A percentile compares a stretch with the other conserved stretches of the same genome.
These are phyloP conservation scores for Anticlea derivata DNA, from an alignment of 2,888 invertebrate genomes.

Conservation along the genomic window DNA sequence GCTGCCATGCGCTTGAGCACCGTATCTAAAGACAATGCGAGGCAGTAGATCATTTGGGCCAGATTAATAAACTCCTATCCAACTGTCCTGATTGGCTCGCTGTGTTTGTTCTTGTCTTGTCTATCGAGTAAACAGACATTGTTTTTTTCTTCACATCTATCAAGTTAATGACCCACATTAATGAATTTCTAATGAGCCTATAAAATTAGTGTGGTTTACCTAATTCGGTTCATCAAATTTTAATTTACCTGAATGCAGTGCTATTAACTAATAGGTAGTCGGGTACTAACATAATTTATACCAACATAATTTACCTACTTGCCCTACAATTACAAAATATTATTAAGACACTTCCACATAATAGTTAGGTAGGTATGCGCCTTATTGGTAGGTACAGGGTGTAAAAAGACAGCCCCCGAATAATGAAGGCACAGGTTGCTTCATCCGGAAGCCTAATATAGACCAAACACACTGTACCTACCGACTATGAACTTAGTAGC, in stretches of 20 bases:
- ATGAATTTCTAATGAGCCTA: conserved; percentile 25
- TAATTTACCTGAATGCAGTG: conserved; percentile 27
- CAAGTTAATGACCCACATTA: conserved; percentile 32
- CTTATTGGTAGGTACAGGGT: no score
- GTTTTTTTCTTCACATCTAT: conserved; percentile 48
- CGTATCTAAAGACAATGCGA: conserved; percentile 68
- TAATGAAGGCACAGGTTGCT: no score
- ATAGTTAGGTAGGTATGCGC: no score
- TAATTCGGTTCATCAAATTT: conserved; percentile 15
- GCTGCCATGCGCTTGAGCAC: conserved; percentile 56
- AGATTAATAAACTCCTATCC: conserved; percentile 61
- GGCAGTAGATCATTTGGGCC: conserved; percentile 54
- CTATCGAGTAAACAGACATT: conserved; percentile 50
- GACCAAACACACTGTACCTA: no score
- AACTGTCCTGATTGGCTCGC: conserved; percentile 42
- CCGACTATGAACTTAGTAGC: no score
- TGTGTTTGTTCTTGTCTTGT: conserved; percentile 15
- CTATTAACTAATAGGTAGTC: not conserved
- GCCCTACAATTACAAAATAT: no score
- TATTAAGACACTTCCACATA: no score
- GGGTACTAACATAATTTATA: not conserved
- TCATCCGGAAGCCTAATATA: no score
- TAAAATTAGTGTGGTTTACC: conserved; percentile 4
- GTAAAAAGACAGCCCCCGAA: no score
- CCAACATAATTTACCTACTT: not conserved